phyloP scores from a whole-genome alignment of 2,888 invertebrate genomes.

The Leptura quadrifasciata region DNA sequence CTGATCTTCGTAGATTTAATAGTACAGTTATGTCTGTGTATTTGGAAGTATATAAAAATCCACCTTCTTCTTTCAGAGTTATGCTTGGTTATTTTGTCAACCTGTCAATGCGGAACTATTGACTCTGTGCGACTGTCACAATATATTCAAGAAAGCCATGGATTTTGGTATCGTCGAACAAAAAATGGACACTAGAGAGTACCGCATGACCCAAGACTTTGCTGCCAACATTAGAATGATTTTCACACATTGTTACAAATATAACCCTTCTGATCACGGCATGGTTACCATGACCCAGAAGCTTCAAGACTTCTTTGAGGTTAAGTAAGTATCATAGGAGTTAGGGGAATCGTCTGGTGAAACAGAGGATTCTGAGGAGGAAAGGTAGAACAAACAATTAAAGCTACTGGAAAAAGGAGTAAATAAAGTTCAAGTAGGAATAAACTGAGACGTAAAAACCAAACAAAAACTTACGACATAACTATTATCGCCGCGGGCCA shows the following conservation, averaged over 20 bases:
- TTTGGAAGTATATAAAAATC: background rate
- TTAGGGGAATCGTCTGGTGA: slow-evolving; percentile 80
- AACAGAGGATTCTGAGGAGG: slow-evolving; percentile 90
- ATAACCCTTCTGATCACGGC: slow-evolving; percentile 98
- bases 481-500: too few species aligned
- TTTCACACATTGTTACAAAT: slow-evolving; percentile 99
- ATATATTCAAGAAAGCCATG: slow-evolving; percentile 99
- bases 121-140: slow-evolving; percentile 97
- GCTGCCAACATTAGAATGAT: slow-evolving; percentile 97
- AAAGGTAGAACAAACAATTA: slow-evolving; percentile 92
- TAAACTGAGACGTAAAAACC: too few species aligned
- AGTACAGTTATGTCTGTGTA: background rate
- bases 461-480: too few species aligned
- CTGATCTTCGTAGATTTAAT: slow-evolving; percentile 44
- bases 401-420: slow-evolving; percentile 89
- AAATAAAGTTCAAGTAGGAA: too few species aligned
- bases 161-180: slow-evolving; percentile 98
- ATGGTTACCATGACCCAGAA: slow-evolving; percentile 99
- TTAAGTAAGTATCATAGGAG: slow-evolving; percentile 78
- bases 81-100: slow-evolving; percentile 99
- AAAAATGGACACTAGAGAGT: slow-evolving; percentile 97
- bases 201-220: slow-evolving; percentile 95
- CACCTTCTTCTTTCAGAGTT: slow-evolving; percentile 79
- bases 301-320: slow-evolving; percentile 97
- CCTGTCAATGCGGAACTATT: slow-evolving; percentile 97